phyloP scores from a whole-genome alignment of 2,113 vertebrate species.

The Entelurus aequoreus region DNA sequence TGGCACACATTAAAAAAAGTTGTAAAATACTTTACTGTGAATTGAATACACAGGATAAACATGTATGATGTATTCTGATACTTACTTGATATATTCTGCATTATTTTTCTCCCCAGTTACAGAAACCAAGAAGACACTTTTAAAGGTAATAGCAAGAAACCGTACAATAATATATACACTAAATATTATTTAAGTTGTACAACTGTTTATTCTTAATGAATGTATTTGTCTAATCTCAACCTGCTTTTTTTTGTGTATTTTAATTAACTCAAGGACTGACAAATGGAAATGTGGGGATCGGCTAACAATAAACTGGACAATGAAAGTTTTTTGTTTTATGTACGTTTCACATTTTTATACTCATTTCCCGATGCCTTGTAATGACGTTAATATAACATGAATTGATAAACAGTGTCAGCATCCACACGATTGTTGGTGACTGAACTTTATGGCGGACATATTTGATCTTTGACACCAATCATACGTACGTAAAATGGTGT shows the following conservation, averaged over 20 bases:
- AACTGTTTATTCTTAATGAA: conserved; percentile 42
- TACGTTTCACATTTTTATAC: not conserved
- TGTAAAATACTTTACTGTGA: not conserved
- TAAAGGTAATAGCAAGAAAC: not conserved
- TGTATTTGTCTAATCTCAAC: conserved; percentile 61
- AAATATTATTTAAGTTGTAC: not conserved
- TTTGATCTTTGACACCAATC: too few species aligned
- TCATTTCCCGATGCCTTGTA: not conserved
- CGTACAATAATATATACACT: too few species aligned
- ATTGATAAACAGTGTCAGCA: too few species aligned
- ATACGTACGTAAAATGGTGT: too few species aligned
- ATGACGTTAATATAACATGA: too few species aligned
- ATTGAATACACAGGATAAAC: not conserved
- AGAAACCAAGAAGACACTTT: not conserved
- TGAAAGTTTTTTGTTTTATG: conserved; percentile 19
- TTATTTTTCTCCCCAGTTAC: not conserved
- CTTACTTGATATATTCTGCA: not conserved
- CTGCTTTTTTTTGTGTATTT: conserved; percentile 63
- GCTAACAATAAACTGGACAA: conserved; percentile 60
- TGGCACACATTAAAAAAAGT: too few species aligned
- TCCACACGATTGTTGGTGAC: too few species aligned
- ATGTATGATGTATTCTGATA: not conserved
- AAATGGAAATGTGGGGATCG: conserved; percentile 54
- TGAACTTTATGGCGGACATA: too few species aligned
- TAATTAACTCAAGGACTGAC: conserved; percentile 55